Base-by-base conservation (phyloP, 2,797 vertebrate genomes). In the Lutjanus argentimaculatus region DNA sequence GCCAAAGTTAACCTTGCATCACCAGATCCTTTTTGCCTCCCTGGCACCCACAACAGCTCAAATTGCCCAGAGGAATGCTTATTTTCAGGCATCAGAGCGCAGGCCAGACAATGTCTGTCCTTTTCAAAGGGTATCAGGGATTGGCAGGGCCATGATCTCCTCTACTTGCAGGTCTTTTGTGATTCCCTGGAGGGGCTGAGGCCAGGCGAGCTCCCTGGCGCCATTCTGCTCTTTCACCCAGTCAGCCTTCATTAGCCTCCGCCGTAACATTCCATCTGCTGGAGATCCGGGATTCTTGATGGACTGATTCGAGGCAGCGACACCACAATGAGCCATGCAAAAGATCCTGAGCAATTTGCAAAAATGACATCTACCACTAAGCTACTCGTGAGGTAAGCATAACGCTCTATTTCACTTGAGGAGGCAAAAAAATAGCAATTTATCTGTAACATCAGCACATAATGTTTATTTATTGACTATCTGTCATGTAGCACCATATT, bases 41-140 rank as follows among this genome's bases (percentile, higher is more conserved):
- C 64, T 74, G 80, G 76, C 82, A 81, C 66, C 57, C 52, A 68
- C 71, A 75, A 43, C 77, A 69, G 75, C 85, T 82, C 79, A 86
- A 81, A 86, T 77, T 87, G 87, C 87, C 88, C 76, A 55, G 81
- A 83, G 90, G 89, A 92, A 90, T 91, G 85, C 83, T 91, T 91
- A 87, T 91, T 91, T 91, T 88, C 84, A 86, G 87, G 89, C 90
- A 85, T 84, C 89, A 72, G 85, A 89, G 91, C 67, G 21, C 72
- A 77, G 77, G 83, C 89, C 86, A 91, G 91, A 92, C 92, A 90
- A 89, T 91, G 91, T 83, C 83, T 91, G 90, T 88, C 90, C 90
- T 82, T 94, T 94, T 93, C 81, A 94, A 90, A 91, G 88, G 91
- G 80, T 91, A 91, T 93, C 91, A 85, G 85, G 86, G 86, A 91